Base-by-base conservation (phyloP, 1,140 invertebrate genomes). In the Heliothis subflexa region DNA sequence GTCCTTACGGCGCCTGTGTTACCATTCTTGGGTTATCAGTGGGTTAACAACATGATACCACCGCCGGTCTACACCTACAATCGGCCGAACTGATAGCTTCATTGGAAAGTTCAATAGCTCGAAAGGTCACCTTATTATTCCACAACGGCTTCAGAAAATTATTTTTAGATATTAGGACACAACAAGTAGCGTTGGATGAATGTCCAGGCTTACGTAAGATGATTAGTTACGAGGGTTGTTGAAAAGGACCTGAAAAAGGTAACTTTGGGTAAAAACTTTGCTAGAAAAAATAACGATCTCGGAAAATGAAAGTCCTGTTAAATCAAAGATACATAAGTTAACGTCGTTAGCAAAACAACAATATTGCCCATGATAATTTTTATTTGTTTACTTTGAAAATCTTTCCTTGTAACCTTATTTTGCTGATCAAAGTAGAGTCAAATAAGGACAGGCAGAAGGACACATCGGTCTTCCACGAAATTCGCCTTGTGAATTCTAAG, bases 41-140 rank as follows among this genome's bases (percentile, higher is more conserved):
- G 47, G 64, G 73, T 76, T 80, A 80, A 68, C 79, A 52, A 54
- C 12, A 50, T n/a, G 55, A 74, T 61, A 61, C 55, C 45, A 61
- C 40, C 55, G 72, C 61, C 72, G 1, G 10, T 64, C 59, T 47
- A 59, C 73, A 75, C 73, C 73, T 75, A 61, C 72, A 74, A 47
- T 25, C 73, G 47, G 57, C 50, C 49, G 61, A 59, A 55, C 45
- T 18, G 79, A 80, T 80, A 80, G 28, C 79, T 64, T 68, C 25
- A 45, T 49, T 74, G 40, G 33, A 57, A 33, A 50, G 55, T 57
- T 55, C 68, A 71, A 75, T 66, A 59, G 64, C 50, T 79, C 40
- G 25, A 80, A 76, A 76, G 79, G 64, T 80, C 64, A 57, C 25
- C 16, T 52, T 71, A 71, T 71, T 71, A 71, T 78, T 72, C 77